phyloP scores from a whole-genome alignment of 2,888 invertebrate species.

The Drosophila lutescens region DNA sequence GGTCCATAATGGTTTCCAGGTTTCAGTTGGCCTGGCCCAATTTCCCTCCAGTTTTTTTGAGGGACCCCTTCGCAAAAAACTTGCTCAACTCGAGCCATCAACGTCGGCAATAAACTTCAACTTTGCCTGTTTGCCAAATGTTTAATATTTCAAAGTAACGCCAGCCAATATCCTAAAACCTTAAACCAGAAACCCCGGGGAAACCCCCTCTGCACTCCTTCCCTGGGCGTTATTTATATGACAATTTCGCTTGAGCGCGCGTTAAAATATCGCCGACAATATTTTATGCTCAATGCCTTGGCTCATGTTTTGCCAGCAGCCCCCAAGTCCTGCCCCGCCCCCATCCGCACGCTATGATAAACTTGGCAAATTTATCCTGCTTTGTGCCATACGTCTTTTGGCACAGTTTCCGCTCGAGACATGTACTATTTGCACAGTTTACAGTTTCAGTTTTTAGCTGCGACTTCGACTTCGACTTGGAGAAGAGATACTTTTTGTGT shows the following conservation, averaged over 20 bases:
- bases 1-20: slow-evolving; percentile 42
- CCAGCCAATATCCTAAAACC: slow-evolving; percentile 63
- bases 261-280: slow-evolving; percentile 80
- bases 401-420: slow-evolving; percentile 65
- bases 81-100: slow-evolving; percentile 32
- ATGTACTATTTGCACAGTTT: slow-evolving; percentile 71
- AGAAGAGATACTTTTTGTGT: slow-evolving; percentile 35
- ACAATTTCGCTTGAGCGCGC: slow-evolving; percentile 79
- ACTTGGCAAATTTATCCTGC: slow-evolving; percentile 80
- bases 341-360: slow-evolving; percentile 65
- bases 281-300: slow-evolving; percentile 75
- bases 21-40: slow-evolving; percentile 62
- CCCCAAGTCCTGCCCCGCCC: slow-evolving; percentile 28
- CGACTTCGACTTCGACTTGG: slow-evolving; percentile 18
- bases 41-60: slow-evolving; percentile 45
- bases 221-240: slow-evolving; percentile 75
- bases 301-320: slow-evolving; percentile 77
- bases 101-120: slow-evolving; percentile 71
- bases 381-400: slow-evolving; percentile 79
- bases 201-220: not conserved
- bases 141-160: slow-evolving; percentile 77
- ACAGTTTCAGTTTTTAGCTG: slow-evolving; percentile 58
- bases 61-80: slow-evolving; percentile 3
- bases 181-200: slow-evolving; percentile 30
- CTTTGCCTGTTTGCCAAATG: slow-evolving; percentile 73